phyloP scores from a whole-genome alignment of 2,888 invertebrate genomes.

The Ochropleura leucogaster region DNA sequence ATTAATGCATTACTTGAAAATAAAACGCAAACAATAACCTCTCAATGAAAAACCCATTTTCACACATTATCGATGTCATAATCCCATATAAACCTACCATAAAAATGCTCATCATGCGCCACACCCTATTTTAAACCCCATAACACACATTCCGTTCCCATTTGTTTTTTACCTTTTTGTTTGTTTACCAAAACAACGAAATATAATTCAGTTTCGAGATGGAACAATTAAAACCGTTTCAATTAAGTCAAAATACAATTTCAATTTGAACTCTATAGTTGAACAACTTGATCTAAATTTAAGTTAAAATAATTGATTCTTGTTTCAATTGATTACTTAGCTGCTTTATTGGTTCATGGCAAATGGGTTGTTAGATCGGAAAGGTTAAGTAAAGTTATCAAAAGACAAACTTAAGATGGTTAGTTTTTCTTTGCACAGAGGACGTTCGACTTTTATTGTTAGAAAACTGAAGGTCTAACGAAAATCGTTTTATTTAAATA shows the following conservation, averaged over 20 bases:
- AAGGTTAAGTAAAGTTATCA: constrained; percentile 10
- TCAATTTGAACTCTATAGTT: constrained; percentile 35
- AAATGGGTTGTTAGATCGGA: not conserved
- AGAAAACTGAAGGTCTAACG: not conserved
- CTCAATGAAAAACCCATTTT: constrained; percentile 16
- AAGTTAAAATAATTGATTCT: constrained; percentile 26
- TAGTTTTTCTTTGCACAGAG: not conserved
- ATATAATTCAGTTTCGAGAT: constrained; percentile 2
- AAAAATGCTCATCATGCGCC: constrained; percentile 49
- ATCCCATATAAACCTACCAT: constrained; percentile 29
- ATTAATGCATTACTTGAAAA: not conserved
- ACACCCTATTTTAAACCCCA: constrained; percentile 29
- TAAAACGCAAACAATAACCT: not conserved
- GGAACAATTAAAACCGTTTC: constrained; percentile 19
- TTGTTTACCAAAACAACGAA: constrained; percentile 50
- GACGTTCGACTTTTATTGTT: not conserved
- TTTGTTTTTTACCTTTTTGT: constrained; percentile 25
- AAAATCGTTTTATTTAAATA: not conserved
- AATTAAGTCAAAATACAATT: constrained; percentile 41
- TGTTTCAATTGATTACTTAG: constrained; percentile 28
- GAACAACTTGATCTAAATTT: constrained; percentile 31
- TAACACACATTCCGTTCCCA: constrained; percentile 30
- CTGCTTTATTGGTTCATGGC: not conserved
- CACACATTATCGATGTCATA: constrained; percentile 24
- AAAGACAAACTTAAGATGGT: not conserved